These are phyloP conservation scores for Lasaia peninsularis DNA, from an alignment of 1,140 invertebrate genomes.

Conservation along the genomic window DNA sequence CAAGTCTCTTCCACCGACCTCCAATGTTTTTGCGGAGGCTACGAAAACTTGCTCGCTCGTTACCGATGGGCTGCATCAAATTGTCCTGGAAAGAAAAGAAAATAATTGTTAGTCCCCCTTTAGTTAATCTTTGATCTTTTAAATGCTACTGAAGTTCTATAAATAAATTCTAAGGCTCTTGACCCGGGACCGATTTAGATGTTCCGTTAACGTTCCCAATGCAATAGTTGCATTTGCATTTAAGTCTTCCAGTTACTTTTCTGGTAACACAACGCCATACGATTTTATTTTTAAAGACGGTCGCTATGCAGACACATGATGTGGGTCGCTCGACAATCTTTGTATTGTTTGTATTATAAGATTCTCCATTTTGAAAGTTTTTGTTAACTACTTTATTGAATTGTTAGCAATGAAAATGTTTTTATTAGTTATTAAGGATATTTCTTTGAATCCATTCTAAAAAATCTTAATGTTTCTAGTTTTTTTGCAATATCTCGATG, in stretches of 20 bases:
- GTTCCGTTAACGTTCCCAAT: conserved; percentile 54
- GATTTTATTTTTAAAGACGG: conserved; percentile 44
- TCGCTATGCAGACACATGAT: conserved; percentile 42
- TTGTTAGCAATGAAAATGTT: too few species aligned
- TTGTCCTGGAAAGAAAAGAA: conserved; percentile 82
- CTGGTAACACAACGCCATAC: conserved; percentile 52
- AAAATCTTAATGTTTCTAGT: too few species aligned
- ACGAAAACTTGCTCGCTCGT: conserved; percentile 86
- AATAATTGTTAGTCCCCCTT: conserved; percentile 22
- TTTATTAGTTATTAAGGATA: too few species aligned
- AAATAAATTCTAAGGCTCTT: conserved; percentile 20
- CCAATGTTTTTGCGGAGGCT: conserved; percentile 89
- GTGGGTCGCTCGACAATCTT: background rate
- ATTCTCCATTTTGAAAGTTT: background rate
- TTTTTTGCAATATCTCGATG: too few species aligned
- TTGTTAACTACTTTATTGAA: background rate
- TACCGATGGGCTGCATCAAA: conserved; percentile 83
- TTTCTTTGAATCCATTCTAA: too few species aligned
- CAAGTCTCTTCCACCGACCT: conserved; percentile 87
- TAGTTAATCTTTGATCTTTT: background rate
- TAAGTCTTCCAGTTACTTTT: conserved; percentile 52
- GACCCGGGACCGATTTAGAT: conserved; percentile 33
- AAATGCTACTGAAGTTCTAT: background rate
- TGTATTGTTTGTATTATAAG: background rate
- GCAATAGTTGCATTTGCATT: conserved; percentile 47